A percentile compares a stretch with the other conserved stretches of the same genome.
These are phyloP conservation scores for Volucella zonaria DNA, from an alignment of 2,888 invertebrate species.

Conservation along the genomic window DNA sequence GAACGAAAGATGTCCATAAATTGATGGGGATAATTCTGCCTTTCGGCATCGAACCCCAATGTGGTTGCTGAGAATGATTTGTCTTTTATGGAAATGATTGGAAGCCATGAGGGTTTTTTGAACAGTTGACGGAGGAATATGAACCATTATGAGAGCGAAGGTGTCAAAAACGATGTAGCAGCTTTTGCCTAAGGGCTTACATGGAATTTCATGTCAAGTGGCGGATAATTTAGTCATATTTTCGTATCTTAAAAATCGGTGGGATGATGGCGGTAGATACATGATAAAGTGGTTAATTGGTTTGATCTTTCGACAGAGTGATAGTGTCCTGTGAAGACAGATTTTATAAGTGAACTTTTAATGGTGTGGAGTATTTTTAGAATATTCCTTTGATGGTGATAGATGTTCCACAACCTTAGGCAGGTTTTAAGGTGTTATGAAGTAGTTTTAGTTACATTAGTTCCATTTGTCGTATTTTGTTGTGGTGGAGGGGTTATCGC, in stretches of 20 bases:
- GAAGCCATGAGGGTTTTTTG: slow-evolving; percentile 5
- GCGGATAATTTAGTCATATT: slow-evolving; percentile 17
- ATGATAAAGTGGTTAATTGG: slow-evolving; percentile 18
- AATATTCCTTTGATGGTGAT: too few relatives aligned
- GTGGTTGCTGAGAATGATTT: slow-evolving; percentile 19
- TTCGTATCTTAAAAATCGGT: neutral
- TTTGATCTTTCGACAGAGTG: neutral
- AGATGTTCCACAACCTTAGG: too few relatives aligned
- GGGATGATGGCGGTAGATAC: neutral
- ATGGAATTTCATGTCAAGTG: slow-evolving; percentile 2
- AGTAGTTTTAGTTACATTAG: too few relatives aligned
- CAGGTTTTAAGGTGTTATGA: too few relatives aligned
- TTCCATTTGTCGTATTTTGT: too few relatives aligned
- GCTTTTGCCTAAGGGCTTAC: slow-evolving; percentile 29
- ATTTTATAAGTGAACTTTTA: too few relatives aligned
- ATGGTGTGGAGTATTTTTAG: too few relatives aligned
- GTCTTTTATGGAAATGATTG: slow-evolving; percentile 38
- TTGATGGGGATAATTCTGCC: slow-evolving; percentile 50
- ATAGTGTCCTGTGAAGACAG: neutral
- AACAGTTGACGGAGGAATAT: neutral
- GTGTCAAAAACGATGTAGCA: slow-evolving; percentile 54
- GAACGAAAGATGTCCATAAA: slow-evolving; percentile 41
- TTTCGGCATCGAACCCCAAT: slow-evolving; percentile 56
- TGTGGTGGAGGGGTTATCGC: too few relatives aligned
- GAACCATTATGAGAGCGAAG: slow-evolving; percentile 12